Base-by-base conservation (phyloP, 92 coral and sea anemone genomes). In the Epizoanthus scotinus region DNA sequence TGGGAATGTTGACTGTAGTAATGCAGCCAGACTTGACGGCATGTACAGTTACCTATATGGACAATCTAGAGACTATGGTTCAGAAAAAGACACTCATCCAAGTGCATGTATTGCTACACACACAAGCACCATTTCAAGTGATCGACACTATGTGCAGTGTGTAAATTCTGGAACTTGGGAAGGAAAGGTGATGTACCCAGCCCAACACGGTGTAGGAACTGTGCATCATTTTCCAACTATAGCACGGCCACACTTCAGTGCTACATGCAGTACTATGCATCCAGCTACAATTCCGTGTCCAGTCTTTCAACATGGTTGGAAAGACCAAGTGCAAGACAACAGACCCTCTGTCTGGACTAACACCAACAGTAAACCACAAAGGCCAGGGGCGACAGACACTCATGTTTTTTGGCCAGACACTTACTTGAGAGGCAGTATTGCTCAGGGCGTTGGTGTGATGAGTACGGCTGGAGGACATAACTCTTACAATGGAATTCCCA, bases 381-480 rank as follows among this genome's bases (percentile, higher is more conserved):
- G n/a, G n/a, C n/a, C n/a, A n/a, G n/a, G n/a, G n/a, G n/a, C n/a
- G n/a, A n/a, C n/a, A n/a, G n/a, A n/a, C n/a, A n/a, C n/a, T n/a
- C n/a, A n/a, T n/a, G n/a, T n/a, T n/a, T n/a, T n/a, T n/a, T n/a
- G 28, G 28, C 69, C 69, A 64, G 69, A 38, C 31, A 63, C 36
- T n/a, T 64, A 27, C 14, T 25, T 27, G 19, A 64, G 69, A 63
- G 19, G 17, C 36, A 24, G 8, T 63, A 38, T 29, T 28, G 69
- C 42, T 28, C 40, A 29, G 38, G 67, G 18, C 12, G 67, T 25
- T 62, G 38, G 67, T 31, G 31, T 0, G 67, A 25, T 27, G 67
- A 34, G 20, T 24, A 31, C 27, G 42, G 31, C 40, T 63, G 38
- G 67, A 34, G 38, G 38, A 6, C 31, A 63, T 12, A 2, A 6